Percentiles rank a stretch among this genome's conserved stretches.
Conservation (phyloP, 2,797 vertebrate genomes). For the Phalloptychus januarius region DNA sequence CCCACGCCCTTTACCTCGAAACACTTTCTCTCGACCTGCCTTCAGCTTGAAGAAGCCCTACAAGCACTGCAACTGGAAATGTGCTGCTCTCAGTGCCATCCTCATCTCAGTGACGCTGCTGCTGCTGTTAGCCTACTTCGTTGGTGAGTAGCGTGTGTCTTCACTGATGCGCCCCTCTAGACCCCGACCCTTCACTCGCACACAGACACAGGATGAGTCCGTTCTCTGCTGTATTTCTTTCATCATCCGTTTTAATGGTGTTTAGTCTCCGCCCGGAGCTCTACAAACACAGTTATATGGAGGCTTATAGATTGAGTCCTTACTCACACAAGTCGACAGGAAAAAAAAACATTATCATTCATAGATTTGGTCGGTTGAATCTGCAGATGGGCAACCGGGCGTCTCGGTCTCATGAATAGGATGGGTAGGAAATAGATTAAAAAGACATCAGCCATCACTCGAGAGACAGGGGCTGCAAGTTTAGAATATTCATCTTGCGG, state of each 20-base stretch:
- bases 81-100: conserved; percentile 95
- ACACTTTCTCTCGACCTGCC: conserved; percentile 94
- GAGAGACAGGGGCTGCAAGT: conserved; percentile 32
- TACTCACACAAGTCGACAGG: conserved; percentile 41
- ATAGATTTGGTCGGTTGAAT: conserved; percentile 61
- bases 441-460: conserved; percentile 61
- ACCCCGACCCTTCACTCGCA: conserved; percentile 27
- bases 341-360: conserved; percentile 74
- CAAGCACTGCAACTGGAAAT: conserved; percentile 99
- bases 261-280: conserved; percentile 43
- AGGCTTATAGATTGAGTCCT: conserved; percentile 60
- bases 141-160: conserved; percentile 83
- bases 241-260: conserved; percentile 49
- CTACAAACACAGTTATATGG: conserved; percentile 47
- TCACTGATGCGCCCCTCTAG: conserved; percentile 3
- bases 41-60: conserved; percentile 99
- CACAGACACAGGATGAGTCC: conserved; percentile 34
- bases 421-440: conserved; percentile 66
- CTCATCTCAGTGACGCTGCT: conserved; percentile 93
- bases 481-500: conserved; percentile 51
- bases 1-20: conserved; percentile 93
- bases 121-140: conserved; percentile 96
- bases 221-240: conserved; percentile 39
- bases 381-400: conserved; percentile 46
- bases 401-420: conserved; percentile 56